Conservation (phyloP, 2,888 invertebrate species). For the Pandemis cinnamomeana region DNA sequence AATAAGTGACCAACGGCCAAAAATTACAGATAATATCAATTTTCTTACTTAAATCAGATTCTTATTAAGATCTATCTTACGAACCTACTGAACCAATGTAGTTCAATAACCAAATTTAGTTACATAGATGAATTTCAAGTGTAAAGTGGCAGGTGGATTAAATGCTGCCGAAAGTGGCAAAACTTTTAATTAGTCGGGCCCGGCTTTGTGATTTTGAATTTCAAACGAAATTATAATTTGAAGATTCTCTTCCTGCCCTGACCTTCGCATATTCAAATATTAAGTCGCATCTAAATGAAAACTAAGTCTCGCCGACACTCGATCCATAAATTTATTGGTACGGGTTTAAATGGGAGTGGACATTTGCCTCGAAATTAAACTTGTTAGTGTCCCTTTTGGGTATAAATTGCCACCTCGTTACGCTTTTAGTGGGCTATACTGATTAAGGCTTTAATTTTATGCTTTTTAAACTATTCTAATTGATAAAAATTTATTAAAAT, state of each 20-base stretch:
- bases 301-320: background rate
- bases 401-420: slow-evolving; percentile 26
- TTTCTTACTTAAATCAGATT: background rate
- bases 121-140: slow-evolving; percentile 2
- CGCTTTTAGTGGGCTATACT: slow-evolving; percentile 8
- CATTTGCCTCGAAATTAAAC: slow-evolving; percentile 21
- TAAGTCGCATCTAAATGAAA: slow-evolving; percentile 28
- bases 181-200: slow-evolving; percentile 33
- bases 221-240: slow-evolving; percentile 21
- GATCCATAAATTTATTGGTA: background rate
- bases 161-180: slow-evolving; percentile 17
- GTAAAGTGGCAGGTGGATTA: slow-evolving; percentile 31
- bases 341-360: background rate
- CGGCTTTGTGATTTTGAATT: slow-evolving; percentile 32
- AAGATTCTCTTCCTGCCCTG: slow-evolving; percentile 14
- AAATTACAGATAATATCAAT: background rate
- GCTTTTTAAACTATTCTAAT: background rate
- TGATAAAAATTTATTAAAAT: no score
- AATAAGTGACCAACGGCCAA: background rate
- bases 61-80: background rate
- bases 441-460: slow-evolving; percentile 11
- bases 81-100: background rate
- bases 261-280: slow-evolving; percentile 22
- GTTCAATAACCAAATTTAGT: slow-evolving; percentile 4
- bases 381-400: slow-evolving; percentile 10